Base-by-base conservation (phyloP, 2,888 invertebrate genomes). In the Drosophila macrospina region DNA sequence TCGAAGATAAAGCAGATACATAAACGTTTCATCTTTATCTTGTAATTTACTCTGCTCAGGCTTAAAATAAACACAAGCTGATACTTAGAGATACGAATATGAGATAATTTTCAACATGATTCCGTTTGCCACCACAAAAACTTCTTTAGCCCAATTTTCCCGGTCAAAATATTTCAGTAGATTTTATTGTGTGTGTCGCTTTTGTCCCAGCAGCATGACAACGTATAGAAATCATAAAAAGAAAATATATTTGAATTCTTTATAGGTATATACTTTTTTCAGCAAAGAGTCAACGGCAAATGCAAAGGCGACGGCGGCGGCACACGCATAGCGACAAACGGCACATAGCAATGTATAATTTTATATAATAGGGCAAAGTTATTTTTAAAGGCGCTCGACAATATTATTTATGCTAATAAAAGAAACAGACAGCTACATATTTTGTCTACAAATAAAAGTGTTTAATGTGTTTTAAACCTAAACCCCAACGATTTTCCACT, bases 361-460 rank as follows among this genome's bases (percentile, higher is more conserved):
- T 89, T 90, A 89, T 89, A 90, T 89, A 89, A 89, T 89, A 90
- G 90, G 90, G 87, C 89, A 89, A 81, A 85, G 85, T 88, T 85
- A 85, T 85, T 85, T 85, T 85, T 85, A 88, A 85, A 85, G 81
- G 74, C 83, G 83, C 83, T 88, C 88, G 80, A 82, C 88, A 86
- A 75, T 79, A 88, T 74, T 83, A 87, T 87, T 88, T 63, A 63
- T 78, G 80, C 86, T 87, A 82, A 83, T 85, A 87, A 85, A 83
- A 85, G 88, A 84, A 78, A 84, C 66, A 55, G 62, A 77, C 85
- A 74, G 72, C 74, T 71, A 66, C 61, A 54, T 60, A 52, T 68
- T 60, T 63, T 57, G 55, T 44, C 69, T 45, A 48, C 56, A 15
- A 41, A 65, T 10, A 26, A 36, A 36, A 13, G 34, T 24, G 20